phyloP scores from a whole-genome alignment of 2,797 vertebrate species.

The Enteromius mattozi region DNA sequence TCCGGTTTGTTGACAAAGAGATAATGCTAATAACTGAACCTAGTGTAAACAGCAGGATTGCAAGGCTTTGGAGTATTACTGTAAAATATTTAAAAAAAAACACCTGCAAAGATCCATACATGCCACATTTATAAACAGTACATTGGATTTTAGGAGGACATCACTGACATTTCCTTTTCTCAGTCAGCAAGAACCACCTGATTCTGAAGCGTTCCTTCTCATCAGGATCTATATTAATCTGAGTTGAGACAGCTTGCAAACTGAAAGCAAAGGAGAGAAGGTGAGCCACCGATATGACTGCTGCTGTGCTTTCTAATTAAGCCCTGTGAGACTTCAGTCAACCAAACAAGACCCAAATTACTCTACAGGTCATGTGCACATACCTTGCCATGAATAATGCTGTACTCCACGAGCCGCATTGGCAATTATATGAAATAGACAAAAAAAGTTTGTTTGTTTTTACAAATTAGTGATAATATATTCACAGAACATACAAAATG shows the following conservation, averaged over 20 bases:
- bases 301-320: constrained; percentile 77
- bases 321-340: constrained; percentile 75
- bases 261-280: constrained; percentile 64
- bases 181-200: neutral
- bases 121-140: neutral
- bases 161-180: neutral
- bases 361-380: constrained; percentile 75
- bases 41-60: neutral
- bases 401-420: constrained; percentile 61
- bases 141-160: constrained; percentile 7
- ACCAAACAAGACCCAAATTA: constrained; percentile 74
- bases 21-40: neutral
- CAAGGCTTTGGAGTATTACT: neutral
- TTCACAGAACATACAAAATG: neutral
- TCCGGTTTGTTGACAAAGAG: neutral
- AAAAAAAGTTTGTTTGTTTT: neutral
- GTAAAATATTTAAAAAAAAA: neutral
- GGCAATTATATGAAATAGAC: neutral
- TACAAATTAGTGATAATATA: neutral
- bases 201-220: constrained; percentile 9
- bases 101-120: neutral
- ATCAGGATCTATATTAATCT: constrained; percentile 40
- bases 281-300: constrained; percentile 67
- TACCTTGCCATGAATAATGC: constrained; percentile 77
- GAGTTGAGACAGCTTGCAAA: constrained; percentile 56